Conservation (phyloP, 2,797 vertebrate species). For the Trachurus trachurus region DNA sequence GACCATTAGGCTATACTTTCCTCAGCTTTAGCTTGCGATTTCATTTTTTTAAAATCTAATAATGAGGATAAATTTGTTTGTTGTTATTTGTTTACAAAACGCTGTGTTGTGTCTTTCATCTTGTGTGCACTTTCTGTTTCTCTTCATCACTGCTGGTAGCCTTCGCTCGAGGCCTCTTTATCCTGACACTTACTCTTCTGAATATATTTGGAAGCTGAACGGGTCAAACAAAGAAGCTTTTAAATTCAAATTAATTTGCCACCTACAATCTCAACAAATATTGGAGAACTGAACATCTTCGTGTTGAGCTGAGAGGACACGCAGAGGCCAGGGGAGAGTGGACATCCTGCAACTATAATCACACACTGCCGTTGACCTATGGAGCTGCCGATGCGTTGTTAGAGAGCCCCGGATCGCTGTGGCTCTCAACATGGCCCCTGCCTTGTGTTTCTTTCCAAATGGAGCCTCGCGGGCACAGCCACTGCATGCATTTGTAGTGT, state of each 20-base stretch:
- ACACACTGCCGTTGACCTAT: constrained; percentile 12
- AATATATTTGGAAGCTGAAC: constrained; percentile 31
- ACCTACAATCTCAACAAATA: constrained; percentile 31
- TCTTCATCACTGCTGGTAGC: not conserved
- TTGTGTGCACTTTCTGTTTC: not conserved
- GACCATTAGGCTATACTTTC: not conserved
- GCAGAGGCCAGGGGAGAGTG: not conserved
- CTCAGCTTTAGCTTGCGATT: not conserved
- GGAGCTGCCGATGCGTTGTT: constrained; percentile 35
- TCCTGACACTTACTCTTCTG: constrained; percentile 7
- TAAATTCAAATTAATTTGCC: constrained; percentile 56
- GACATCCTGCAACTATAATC: constrained; percentile 39
- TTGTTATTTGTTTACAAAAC: too few species aligned
- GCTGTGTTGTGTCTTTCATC: not conserved
- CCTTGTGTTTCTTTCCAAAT: constrained; percentile 55
- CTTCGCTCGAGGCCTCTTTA: not conserved
- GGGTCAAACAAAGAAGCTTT: constrained; percentile 55
- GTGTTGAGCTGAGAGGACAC: constrained; percentile 23
- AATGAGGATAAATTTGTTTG: not conserved
- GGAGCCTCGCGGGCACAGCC: constrained; percentile 45
- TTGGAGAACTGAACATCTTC: not conserved
- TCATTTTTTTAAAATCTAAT: not conserved
- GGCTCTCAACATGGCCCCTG: constrained; percentile 31
- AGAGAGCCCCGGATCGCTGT: constrained; percentile 16
- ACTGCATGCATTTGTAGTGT: constrained; percentile 67